These are phyloP conservation scores for Chrysogorgia sp. DNA, from an alignment of 92 coral and sea anemone species.

Conservation along the genomic window DNA sequence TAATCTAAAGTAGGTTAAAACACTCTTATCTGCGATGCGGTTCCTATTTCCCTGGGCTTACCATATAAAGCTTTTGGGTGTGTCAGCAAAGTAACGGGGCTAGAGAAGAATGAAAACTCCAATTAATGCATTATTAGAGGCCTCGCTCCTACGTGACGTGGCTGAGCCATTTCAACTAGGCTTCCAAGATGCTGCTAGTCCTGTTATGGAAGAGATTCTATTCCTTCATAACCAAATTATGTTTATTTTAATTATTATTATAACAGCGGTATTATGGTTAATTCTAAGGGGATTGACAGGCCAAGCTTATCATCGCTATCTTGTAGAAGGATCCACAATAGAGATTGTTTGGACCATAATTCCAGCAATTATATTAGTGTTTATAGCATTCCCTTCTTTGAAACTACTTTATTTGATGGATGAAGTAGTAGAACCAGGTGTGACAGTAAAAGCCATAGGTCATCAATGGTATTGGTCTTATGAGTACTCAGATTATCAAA, in stretches of 20 bases:
- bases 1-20: slow-evolving; percentile 50
- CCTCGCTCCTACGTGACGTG: slow-evolving; percentile 41
- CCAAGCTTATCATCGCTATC: slow-evolving; percentile 74
- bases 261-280: slow-evolving; percentile 58
- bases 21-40: slow-evolving; percentile 23
- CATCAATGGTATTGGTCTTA: slow-evolving; percentile 92
- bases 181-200: slow-evolving; percentile 61
- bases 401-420: slow-evolving; percentile 86
- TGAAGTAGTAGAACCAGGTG: slow-evolving; percentile 74
- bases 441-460: slow-evolving; percentile 83
- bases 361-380: slow-evolving; percentile 80
- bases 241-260: slow-evolving; percentile 56
- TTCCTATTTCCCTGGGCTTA: too few species aligned
- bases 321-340: slow-evolving; percentile 76
- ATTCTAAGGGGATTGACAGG: slow-evolving; percentile 71
- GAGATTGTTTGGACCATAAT: slow-evolving; percentile 82
- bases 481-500: slow-evolving; percentile 83
- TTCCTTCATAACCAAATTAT: slow-evolving; percentile 57
- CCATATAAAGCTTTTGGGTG: slow-evolving; percentile 36
- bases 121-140: slow-evolving; percentile 56
- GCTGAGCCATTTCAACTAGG: slow-evolving; percentile 56
- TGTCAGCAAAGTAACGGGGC: slow-evolving; percentile 36
- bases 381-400: slow-evolving; percentile 85
- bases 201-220: slow-evolving; percentile 56
- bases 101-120: slow-evolving; percentile 56